Evolutionary conservation across 2,797 vertebrate species (phyloP).

Genomic region (Etheostoma nigrum): DNA sequence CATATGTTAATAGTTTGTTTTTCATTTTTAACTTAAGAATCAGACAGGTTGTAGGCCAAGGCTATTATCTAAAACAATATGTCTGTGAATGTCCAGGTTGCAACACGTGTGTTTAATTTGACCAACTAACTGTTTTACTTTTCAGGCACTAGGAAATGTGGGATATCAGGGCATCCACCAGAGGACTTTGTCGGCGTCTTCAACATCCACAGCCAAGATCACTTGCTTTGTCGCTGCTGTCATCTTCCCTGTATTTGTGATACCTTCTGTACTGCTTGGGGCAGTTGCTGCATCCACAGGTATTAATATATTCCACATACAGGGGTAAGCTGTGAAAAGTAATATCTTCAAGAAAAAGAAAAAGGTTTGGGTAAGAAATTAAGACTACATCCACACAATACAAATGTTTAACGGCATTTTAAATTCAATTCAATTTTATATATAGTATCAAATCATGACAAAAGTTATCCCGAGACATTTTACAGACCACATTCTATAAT

Average conservation of each 20-base stretch:
- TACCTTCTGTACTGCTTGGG: constrained; percentile 54
- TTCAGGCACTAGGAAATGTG: constrained; percentile 31
- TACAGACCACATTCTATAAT: no score
- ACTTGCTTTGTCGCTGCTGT: constrained; percentile 25
- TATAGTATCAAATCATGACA: no score
- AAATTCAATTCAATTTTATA: no score
- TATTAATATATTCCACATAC: not conserved
- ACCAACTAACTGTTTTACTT: not conserved
- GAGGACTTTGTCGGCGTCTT: constrained; percentile 24
- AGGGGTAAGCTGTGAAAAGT: not conserved
- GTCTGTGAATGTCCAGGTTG: not conserved
- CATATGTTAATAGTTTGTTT: not conserved
- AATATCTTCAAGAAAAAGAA: no score
- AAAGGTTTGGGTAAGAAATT: no score
- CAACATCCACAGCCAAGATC: constrained; percentile 33
- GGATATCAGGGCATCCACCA: constrained; percentile 19
- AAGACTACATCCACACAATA: no score
- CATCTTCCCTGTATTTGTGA: constrained; percentile 9
- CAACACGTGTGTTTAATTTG: not conserved
- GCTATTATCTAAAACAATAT: not conserved
- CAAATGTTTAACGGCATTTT: no score
- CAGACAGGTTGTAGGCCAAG: not conserved
- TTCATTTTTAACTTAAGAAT: not conserved
- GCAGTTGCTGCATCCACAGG: constrained; percentile 61
- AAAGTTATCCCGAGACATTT: no score